phyloP scores from a whole-genome alignment of 2,113 vertebrate genomes.

The Ochotona princeps region DNA sequence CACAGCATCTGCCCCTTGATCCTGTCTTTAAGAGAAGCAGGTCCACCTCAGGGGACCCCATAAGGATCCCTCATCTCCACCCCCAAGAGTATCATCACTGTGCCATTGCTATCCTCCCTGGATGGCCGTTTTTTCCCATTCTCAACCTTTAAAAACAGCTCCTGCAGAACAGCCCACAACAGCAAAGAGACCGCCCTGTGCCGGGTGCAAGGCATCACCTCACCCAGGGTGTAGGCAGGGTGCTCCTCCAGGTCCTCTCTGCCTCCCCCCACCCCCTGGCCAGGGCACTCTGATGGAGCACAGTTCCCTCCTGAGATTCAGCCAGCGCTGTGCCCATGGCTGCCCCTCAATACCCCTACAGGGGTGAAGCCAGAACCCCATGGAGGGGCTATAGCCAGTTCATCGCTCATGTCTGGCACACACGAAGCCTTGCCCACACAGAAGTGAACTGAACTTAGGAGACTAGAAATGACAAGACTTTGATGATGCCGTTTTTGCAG shows the following conservation, averaged over 20 bases:
- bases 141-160: not conserved
- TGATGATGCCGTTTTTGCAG: not conserved
- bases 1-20: too few species aligned
- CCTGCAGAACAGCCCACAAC: too few species aligned
- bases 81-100: not conserved
- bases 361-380: not conserved
- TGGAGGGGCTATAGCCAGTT: not conserved
- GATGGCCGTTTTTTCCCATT: not conserved
- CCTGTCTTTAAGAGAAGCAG: not conserved
- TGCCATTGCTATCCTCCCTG: not conserved
- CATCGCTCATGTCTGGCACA: not conserved
- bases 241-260: not conserved
- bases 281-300: not conserved
- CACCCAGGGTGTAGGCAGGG: not conserved
- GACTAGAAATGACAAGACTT: not conserved
- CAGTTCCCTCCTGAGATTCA: not conserved
- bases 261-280: too few species aligned
- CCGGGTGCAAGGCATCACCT: not conserved
- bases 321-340: not conserved
- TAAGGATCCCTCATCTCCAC: not conserved
- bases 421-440: not conserved
- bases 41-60: not conserved
- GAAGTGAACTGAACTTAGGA: not conserved
- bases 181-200: not conserved
- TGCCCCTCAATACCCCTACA: not conserved